Percentiles rank a stretch among this genome's conserved stretches.
Conservation (phyloP, 2,113 vertebrate genomes). For the Lampris incognitus region DNA sequence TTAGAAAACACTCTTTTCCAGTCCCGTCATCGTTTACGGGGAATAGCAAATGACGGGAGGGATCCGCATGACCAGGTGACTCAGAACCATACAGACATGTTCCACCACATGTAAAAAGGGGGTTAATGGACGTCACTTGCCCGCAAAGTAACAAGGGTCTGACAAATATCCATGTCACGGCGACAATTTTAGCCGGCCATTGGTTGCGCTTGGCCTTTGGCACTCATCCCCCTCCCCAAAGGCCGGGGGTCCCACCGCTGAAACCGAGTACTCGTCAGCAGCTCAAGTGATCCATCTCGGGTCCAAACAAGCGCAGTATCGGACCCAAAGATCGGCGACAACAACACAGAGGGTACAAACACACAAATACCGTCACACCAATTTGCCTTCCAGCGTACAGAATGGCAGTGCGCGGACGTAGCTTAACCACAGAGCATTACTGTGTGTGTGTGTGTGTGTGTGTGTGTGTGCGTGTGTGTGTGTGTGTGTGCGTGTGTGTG, state of each 20-base stretch:
- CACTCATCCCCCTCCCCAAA: constrained; percentile 22
- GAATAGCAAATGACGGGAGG: constrained; percentile 46
- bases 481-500: no score
- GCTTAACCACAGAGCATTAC: no score
- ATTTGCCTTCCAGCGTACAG: neutral
- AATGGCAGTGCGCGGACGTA: no score
- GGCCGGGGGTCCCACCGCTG: constrained; percentile 54
- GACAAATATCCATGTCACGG: constrained; percentile 60
- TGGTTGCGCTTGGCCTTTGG: constrained; percentile 50
- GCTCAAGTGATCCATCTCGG: constrained; percentile 52
- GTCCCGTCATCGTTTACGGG: constrained; percentile 39
- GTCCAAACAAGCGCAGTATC: constrained; percentile 36
- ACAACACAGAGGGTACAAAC: neutral
- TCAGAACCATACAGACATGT: constrained; percentile 4
- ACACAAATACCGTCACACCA: neutral
- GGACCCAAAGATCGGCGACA: constrained; percentile 2
- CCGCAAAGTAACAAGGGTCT: constrained; percentile 39
- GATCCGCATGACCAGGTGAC: neutral
- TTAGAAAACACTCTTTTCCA: constrained; percentile 38
- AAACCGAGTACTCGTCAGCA: constrained; percentile 59
- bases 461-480: no score
- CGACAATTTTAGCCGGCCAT: constrained; percentile 68
- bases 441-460: no score
- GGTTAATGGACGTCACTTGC: constrained; percentile 39
- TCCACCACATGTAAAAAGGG: constrained; percentile 18